Evolutionary conservation across 2,797 vertebrate species (phyloP).

Genomic region (Cephalopachus bancanus): DNA sequence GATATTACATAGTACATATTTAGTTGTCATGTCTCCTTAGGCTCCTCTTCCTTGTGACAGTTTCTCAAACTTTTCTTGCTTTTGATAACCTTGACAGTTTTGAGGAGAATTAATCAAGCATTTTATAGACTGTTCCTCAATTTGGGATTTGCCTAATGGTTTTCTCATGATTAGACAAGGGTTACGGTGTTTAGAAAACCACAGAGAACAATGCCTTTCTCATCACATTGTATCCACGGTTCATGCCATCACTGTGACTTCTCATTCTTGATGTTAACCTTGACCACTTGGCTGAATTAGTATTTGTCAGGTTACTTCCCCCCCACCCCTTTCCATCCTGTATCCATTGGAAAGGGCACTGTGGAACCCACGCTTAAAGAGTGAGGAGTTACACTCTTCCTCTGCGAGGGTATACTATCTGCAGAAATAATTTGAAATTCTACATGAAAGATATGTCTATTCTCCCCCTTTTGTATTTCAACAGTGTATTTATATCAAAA

Average conservation of each 20-base stretch:
- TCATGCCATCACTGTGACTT: background rate
- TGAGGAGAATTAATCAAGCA: background rate
- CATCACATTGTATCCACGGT: background rate
- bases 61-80: conserved; percentile 5
- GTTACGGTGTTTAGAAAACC: background rate
- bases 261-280: background rate
- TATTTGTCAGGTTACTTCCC: too few relatives aligned
- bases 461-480: background rate
- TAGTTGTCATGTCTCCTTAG: background rate
- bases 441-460: background rate
- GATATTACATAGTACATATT: background rate
- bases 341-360: background rate
- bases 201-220: background rate
- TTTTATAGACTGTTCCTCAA: background rate
- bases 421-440: background rate
- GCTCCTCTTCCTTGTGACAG: background rate
- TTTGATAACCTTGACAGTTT: background rate
- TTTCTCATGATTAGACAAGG: background rate
- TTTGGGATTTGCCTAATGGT: background rate
- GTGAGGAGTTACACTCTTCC: background rate
- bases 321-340: background rate
- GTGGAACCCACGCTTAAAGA: background rate
- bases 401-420: background rate
- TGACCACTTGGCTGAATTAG: background rate
- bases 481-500: background rate